These are phyloP conservation scores for Himalopsyche tibetana DNA, from an alignment of 2,888 invertebrate genomes.

Conservation along the genomic window DNA sequence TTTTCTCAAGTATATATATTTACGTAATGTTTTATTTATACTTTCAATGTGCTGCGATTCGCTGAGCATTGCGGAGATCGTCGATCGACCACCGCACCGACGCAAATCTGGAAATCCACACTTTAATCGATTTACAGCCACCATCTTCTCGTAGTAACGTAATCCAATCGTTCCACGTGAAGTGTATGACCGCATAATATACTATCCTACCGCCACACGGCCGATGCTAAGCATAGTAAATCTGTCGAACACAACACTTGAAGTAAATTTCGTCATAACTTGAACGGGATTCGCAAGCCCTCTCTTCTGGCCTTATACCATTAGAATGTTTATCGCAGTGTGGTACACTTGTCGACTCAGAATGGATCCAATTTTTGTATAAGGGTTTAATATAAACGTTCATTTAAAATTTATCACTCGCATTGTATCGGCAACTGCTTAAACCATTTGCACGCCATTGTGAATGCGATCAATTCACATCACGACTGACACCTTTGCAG, in stretches of 20 bases:
- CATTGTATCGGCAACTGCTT: no score
- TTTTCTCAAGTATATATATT: conserved; percentile 5
- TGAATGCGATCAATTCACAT: no score
- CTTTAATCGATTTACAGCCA: conserved; percentile 60
- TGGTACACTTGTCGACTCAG: not conserved
- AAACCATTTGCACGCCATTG: no score
- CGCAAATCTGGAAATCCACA: conserved; percentile 18
- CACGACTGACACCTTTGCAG: no score
- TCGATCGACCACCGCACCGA: not conserved
- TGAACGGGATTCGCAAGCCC: conserved; percentile 5
- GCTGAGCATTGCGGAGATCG: not conserved
- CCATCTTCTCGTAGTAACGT: conserved; percentile 55
- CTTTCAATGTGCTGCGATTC: not conserved
- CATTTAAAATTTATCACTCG: no score
- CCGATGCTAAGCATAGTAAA: not conserved
- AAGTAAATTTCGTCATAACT: conserved; percentile 26
- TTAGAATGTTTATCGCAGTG: conserved; percentile 22
- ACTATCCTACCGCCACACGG: not conserved
- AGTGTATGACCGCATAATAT: not conserved
- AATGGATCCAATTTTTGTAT: no score
- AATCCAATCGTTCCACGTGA: conserved; percentile 52
- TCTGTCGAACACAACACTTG: conserved; percentile 10
- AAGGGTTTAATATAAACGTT: no score
- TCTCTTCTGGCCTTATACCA: not conserved
- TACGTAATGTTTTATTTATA: not conserved